A percentile compares a stretch with the other conserved stretches of the same genome.
Evolutionary conservation across 1,140 invertebrate genomes (phyloP).

Genomic region (Chymomyza costata): DNA sequence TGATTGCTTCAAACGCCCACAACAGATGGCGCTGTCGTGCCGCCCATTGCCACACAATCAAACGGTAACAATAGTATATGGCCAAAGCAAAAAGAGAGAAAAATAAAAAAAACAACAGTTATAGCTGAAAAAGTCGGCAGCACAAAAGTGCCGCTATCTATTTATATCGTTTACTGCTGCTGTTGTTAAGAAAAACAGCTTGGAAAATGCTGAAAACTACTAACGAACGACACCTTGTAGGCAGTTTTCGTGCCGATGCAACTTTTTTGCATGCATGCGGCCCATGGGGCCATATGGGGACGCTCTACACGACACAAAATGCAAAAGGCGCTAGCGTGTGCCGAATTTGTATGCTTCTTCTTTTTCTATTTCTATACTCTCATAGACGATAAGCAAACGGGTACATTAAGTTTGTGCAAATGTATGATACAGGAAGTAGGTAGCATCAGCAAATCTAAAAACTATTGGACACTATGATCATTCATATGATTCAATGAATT

Average conservation of each 20-base stretch:
- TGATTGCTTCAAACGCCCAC: too few species aligned
- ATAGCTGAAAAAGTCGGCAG: conserved; percentile 46
- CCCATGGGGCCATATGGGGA: background rate
- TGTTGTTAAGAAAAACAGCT: conserved; percentile 20
- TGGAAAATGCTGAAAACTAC: conserved; percentile 63
- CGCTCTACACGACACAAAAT: too few species aligned
- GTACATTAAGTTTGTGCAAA: too few species aligned
- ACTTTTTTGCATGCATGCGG: conserved; percentile 24
- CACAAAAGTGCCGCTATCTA: conserved; percentile 68
- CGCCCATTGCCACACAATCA: background rate
- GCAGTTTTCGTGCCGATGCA: too few species aligned
- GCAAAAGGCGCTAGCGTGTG: conserved; percentile 35
- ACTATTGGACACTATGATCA: too few species aligned
- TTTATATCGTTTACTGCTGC: conserved; percentile 69
- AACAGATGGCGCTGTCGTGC: conserved; percentile 9
- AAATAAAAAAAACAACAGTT: conserved; percentile 1
- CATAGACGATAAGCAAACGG: too few species aligned
- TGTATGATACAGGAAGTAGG: too few species aligned
- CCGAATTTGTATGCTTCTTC: conserved; percentile 22
- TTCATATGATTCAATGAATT: too few species aligned
- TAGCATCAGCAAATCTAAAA: too few species aligned
- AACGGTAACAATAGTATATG: too few species aligned
- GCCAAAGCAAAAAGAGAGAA: background rate
- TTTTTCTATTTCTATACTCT: conserved; percentile 7
- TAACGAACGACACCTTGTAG: conserved; percentile 61